Base-by-base conservation (phyloP, 64 coral and sea anemone species). In the Acropora tenuis region DNA sequence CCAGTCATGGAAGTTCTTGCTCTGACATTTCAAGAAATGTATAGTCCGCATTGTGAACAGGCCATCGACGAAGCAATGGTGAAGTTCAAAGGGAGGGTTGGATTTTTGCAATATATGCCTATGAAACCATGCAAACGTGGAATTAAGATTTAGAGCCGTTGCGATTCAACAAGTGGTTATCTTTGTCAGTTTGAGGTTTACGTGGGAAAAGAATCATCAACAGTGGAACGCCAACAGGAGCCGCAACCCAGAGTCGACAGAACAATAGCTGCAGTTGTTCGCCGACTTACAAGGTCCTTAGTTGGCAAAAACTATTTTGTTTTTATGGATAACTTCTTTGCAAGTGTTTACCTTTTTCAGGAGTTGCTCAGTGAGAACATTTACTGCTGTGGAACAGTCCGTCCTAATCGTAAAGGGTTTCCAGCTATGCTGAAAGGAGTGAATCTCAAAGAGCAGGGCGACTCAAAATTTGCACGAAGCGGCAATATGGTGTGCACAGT, bases 321-420 rank as follows among this genome's bases (percentile, higher is more conserved):
- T 59, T 48, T 91, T 58, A 91, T 91, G 80, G 89, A 91, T 80
- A 91, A 84, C 53, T 91, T 74, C 74, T 91, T 84, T 50, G 68
- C 59, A 41, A 90, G 78, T 90, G 78, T 82, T 12, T 57, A 55
- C 63, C 42, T 84, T 67, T 91, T 91, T 41, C 49, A 74, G 69
- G 43, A 48, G 40, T 60, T 84, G 42, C 65, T 82, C 49, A 6
- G 73, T 30, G 68, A 91, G 60, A 50, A 83, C 49, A 83, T 91
- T 84, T 72, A 74, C 75, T 81, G 78, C 47, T 91, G 89, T 82
- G 89, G 89, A 47, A 91, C 89, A 13, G 45, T 91, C 8, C 81
- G 45, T 83, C 15, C 69, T 73, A 91, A 91, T 45, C 16, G 63
- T 17, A 80, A 83, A 45, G 8, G 18, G 49, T 91, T 91, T 74